phyloP scores from a whole-genome alignment of 2,113 vertebrate species.

The Macquaria australasica region DNA sequence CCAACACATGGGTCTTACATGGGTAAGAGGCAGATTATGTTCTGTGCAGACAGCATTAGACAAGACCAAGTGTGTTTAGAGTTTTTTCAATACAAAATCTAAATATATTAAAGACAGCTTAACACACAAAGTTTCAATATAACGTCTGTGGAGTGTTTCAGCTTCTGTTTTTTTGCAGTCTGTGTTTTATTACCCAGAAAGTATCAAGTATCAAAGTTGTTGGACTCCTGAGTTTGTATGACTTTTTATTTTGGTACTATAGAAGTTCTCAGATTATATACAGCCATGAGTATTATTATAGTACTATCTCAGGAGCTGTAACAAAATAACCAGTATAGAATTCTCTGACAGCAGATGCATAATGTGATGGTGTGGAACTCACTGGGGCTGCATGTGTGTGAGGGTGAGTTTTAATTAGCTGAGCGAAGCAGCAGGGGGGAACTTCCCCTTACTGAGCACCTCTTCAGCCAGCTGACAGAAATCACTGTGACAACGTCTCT shows the following conservation, averaged over 20 bases:
- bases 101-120: neutral
- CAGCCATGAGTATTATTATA: neutral
- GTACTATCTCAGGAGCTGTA: neutral
- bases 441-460: conserved; percentile 30
- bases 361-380: neutral
- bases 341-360: conserved; percentile 11
- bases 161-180: neutral
- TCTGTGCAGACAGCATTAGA: neutral
- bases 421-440: conserved; percentile 51
- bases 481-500: conserved; percentile 68
- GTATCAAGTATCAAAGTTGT: too few relatives aligned
- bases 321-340: neutral
- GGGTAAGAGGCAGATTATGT: too few relatives aligned
- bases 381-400: neutral
- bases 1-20: neutral
- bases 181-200: too few relatives aligned
- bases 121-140: neutral
- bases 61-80: neutral
- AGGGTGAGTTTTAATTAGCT: conserved; percentile 72
- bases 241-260: neutral
- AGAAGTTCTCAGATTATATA: neutral
- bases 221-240: neutral
- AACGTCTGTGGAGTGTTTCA: neutral
- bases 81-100: neutral
- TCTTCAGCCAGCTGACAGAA: conserved; percentile 57